phyloP scores from a whole-genome alignment of 2,888 invertebrate species.

The Euplagia quadripunctaria region DNA sequence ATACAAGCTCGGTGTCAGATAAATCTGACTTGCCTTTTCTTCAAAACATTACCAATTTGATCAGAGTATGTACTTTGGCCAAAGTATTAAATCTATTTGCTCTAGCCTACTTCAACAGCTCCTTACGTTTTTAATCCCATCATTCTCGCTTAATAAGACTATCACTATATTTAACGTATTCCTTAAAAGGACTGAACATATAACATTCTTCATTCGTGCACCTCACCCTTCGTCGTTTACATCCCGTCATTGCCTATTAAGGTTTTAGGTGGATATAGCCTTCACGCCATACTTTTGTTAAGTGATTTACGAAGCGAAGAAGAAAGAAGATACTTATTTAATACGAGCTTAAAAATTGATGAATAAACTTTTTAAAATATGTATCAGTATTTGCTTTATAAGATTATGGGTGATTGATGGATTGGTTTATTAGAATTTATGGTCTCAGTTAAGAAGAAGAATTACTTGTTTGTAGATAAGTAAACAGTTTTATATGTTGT shows the following conservation, averaged over 20 bases:
- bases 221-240: conserved; percentile 18
- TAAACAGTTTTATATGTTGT: not conserved
- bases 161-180: not conserved
- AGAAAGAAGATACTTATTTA: conserved; percentile 11
- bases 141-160: not conserved
- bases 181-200: not conserved
- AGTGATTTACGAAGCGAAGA: conserved; percentile 33
- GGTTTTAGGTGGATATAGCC: conserved; percentile 21
- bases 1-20: no score
- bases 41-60: no score
- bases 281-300: conserved; percentile 29
- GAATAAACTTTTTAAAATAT: conserved; percentile 14
- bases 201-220: conserved; percentile 2
- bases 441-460: not conserved
- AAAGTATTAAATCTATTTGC: not conserved
- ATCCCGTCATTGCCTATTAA: conserved; percentile 23
- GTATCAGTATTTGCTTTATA: conserved; percentile 1
- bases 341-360: conserved; percentile 20
- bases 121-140: not conserved
- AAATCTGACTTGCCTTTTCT: no score
- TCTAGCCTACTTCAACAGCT: not conserved
- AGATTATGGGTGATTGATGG: not conserved
- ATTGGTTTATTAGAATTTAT: not conserved
- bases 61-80: not conserved
- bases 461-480: not conserved